phyloP scores from a whole-genome alignment of 2,113 vertebrate genomes.

The Eptatretus burgeri region DNA sequence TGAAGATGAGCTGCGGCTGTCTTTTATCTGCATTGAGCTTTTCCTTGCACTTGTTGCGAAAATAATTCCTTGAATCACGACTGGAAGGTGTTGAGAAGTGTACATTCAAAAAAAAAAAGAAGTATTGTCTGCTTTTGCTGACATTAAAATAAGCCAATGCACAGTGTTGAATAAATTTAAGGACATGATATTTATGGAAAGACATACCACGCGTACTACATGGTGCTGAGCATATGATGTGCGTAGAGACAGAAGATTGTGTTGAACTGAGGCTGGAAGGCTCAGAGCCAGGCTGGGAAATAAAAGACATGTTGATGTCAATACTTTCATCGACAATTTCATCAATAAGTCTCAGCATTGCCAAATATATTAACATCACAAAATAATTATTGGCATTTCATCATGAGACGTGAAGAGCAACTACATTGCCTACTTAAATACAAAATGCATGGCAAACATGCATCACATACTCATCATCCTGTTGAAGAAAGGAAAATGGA shows the following conservation, averaged over 20 bases:
- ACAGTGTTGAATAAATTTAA: too few relatives aligned
- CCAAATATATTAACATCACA: neutral
- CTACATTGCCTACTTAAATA: neutral
- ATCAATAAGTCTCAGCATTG: neutral
- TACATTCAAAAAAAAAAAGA: too few relatives aligned
- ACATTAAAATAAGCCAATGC: too few relatives aligned
- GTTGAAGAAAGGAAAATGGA: too few relatives aligned
- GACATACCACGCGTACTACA: constrained; percentile 75
- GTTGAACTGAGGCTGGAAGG: constrained; percentile 78
- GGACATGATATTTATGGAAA: neutral
- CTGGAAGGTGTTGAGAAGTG: too few relatives aligned
- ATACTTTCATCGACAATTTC: neutral
- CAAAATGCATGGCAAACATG: neutral
- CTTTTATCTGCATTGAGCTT: too few relatives aligned
- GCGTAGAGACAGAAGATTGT: constrained; percentile 45
- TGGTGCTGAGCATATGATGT: constrained; percentile 61
- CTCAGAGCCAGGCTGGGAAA: constrained; percentile 51
- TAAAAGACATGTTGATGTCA: neutral
- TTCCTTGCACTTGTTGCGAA: too few relatives aligned
- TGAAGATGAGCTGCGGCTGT: too few relatives aligned
- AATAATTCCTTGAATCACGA: too few relatives aligned
- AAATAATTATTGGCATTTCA: neutral
- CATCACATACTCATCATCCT: neutral
- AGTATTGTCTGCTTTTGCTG: too few relatives aligned
- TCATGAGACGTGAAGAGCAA: neutral